phyloP scores from a whole-genome alignment of 1,140 invertebrate genomes.

The Brachionus manjavacas region DNA sequence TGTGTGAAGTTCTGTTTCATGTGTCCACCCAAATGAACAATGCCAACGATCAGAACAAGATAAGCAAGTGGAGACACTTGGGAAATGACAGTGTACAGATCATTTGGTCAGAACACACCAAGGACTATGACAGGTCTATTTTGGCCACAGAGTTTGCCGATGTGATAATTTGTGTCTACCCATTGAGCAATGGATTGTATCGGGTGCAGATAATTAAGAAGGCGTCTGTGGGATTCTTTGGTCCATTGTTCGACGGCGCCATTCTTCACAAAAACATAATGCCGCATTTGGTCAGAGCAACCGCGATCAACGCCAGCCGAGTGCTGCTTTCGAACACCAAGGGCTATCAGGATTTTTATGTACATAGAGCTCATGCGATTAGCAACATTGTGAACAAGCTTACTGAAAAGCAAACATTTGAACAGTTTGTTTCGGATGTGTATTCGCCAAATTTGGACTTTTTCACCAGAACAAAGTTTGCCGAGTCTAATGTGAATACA shows the following conservation, averaged over 20 bases:
- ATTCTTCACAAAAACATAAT: conserved; percentile 76
- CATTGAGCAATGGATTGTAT: conserved; percentile 69
- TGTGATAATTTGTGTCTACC: conserved; percentile 94
- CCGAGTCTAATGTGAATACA: neutral
- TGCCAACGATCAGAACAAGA: conserved; percentile 59
- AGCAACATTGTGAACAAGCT: conserved; percentile 22
- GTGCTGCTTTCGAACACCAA: conserved; percentile 79
- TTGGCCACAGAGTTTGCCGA: conserved; percentile 99
- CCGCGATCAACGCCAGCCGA: conserved; percentile 83
- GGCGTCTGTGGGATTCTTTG: conserved; percentile 79
- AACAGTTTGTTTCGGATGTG: conserved; percentile 27
- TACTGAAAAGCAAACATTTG: conserved; percentile 23
- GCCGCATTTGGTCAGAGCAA: conserved; percentile 80
- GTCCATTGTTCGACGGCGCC: conserved; percentile 88
- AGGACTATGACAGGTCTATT: conserved; percentile 90
- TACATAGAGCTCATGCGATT: conserved; percentile 34
- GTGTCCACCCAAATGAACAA: conserved; percentile 95
- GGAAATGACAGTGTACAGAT: conserved; percentile 99
- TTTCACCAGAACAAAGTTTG: neutral
- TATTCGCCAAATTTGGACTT: conserved; percentile 24
- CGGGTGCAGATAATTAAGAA: conserved; percentile 77
- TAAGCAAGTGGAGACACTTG: conserved; percentile 75
- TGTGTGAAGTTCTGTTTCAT: conserved; percentile 83
- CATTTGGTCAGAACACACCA: conserved; percentile 93
- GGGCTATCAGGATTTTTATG: conserved; percentile 82